Conservation (phyloP, 1,140 invertebrate species). For the Cylas formicarius region DNA sequence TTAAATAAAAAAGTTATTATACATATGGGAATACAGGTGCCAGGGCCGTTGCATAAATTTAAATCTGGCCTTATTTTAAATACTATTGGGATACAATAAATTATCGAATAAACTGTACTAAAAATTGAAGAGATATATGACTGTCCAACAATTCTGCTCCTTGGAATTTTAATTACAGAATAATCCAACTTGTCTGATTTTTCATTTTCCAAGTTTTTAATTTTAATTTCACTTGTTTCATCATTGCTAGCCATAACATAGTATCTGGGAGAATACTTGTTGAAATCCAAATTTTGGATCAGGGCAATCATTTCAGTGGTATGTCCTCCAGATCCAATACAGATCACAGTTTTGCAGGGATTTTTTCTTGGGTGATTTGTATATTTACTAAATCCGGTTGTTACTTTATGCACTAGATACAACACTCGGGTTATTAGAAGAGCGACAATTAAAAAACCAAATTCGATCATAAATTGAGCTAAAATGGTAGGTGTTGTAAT, state of each 20-base stretch:
- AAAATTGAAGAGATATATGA: slow-evolving; percentile 72
- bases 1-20: slow-evolving; percentile 34
- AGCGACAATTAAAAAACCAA: slow-evolving; percentile 27
- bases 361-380: slow-evolving; percentile 20
- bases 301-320: slow-evolving; percentile 83
- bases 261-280: slow-evolving; percentile 58
- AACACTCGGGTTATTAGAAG: slow-evolving; percentile 32
- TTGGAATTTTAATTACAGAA: slow-evolving; percentile 58
- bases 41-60: slow-evolving; percentile 89
- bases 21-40: slow-evolving; percentile 74
- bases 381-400: slow-evolving; percentile 31
- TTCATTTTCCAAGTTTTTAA: slow-evolving; percentile 47
- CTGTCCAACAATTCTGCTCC: slow-evolving; percentile 83
- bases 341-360: slow-evolving; percentile 36
- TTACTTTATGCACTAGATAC: slow-evolving; percentile 37
- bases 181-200: slow-evolving; percentile 42
- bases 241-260: slow-evolving; percentile 80
- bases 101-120: slow-evolving; percentile 65
- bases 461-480: slow-evolving; percentile 30
- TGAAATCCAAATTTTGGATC: slow-evolving; percentile 50
- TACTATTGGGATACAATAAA: slow-evolving; percentile 63
- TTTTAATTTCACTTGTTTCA: slow-evolving; percentile 61
- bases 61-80: slow-evolving; percentile 65
- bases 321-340: slow-evolving; percentile 57
- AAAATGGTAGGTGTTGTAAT: too few species aligned